Evolutionary conservation across 1,140 invertebrate species (phyloP).

Genomic region (Achatina immaculata): DNA sequence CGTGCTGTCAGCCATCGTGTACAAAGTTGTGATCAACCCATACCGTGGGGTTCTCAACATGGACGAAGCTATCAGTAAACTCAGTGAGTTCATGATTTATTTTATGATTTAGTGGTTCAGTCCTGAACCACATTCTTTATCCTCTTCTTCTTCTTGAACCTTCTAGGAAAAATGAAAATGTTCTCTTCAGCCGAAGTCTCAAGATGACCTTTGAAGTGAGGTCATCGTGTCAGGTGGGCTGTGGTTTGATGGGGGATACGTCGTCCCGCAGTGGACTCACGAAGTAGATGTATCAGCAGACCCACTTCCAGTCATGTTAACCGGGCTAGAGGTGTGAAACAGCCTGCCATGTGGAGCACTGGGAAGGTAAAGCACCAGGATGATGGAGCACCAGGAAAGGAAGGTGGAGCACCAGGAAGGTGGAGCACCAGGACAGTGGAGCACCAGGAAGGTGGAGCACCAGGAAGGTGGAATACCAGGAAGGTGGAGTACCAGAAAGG

Average conservation of each 20-base stretch:
- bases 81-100: constrained; percentile 50
- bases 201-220: not conserved
- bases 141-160: not conserved
- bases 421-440: too few species aligned
- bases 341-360: too few species aligned
- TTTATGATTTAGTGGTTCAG: not conserved
- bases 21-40: constrained; percentile 80
- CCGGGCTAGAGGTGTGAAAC: too few species aligned
- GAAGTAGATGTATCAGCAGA: too few species aligned
- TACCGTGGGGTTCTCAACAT: constrained; percentile 49
- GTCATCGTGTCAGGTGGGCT: not conserved
- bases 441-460: too few species aligned
- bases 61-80: constrained; percentile 50
- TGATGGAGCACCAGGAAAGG: too few species aligned
- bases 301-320: too few species aligned
- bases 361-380: too few species aligned
- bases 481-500: too few species aligned
- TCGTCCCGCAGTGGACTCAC: not conserved
- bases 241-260: not conserved
- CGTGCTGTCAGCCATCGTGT: constrained; percentile 81
- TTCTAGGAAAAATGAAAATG: not conserved
- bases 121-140: not conserved
- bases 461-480: too few species aligned
- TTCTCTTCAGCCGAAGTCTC: not conserved
- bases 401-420: too few species aligned